Evolutionary conservation across 2,113 vertebrate species (phyloP), one percentile per base, ranked within the genome.

Genomic region (Anoplopoma fimbria): DNA sequence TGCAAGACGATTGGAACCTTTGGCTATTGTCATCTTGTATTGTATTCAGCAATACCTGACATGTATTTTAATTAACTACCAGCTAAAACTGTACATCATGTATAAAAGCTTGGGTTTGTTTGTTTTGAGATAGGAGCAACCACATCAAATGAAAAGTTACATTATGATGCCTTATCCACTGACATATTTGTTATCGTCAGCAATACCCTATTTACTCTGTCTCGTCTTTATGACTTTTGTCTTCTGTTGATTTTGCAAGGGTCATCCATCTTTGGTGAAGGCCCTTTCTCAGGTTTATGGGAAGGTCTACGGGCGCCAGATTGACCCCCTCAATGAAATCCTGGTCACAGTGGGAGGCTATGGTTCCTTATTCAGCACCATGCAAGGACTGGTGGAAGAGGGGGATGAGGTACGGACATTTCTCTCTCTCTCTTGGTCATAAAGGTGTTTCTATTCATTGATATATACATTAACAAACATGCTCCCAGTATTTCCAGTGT

Each of bases 311-410:
- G 94, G 93, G 53, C 95, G 94, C 9, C 82, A 93, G 65, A 96
- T 99, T 1, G 94, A 99, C 84, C 97, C 97, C 27, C 89, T 97
- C 57, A 96, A 96, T 88, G 98, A 99, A 87, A 95, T 99, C 78
- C 91, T 99, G 82, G 97, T 99, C 60, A 97, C 98, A 0, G 95
- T 99, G 1, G 98, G 98, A 75, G 98, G 93, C 36, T 99, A 99
- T 34, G 98, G 98, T 8, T 98, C 97, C 82, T 95, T 99, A 49
- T 98, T 98, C 70, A 96, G 95, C 85, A 85, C 95, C 80, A 94
- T 99, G 79, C 98, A 99, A 70, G 98, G 90, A 21, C 91, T 99
- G 69, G 93, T 99, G 77, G 96, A 99, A 38, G 95, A 96, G 33
- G 97, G 96, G 69, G 98, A 99, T 42, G 98, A 99, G 95, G 98